Evolutionary conservation across 1,140 invertebrate genomes (phyloP).

Genomic region (Pemphigus obesinymphae): DNA sequence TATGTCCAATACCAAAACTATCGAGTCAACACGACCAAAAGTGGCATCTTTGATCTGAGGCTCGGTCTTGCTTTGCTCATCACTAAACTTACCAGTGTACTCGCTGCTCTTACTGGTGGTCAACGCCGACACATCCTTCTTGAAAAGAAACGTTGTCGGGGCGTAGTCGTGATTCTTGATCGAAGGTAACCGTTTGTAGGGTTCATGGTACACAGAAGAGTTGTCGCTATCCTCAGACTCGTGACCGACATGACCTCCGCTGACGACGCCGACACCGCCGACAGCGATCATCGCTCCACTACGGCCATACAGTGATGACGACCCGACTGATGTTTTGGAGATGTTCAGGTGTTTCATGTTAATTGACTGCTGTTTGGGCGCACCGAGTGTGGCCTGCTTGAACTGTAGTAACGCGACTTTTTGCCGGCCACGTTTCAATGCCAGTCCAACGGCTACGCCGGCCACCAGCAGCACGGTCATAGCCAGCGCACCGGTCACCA

Average conservation of each 20-base stretch:
- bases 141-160: conserved; percentile 51
- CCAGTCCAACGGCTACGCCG: conserved; percentile 64
- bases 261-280: conserved; percentile 48
- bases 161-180: conserved; percentile 54
- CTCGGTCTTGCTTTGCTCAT: rapidly evolving
- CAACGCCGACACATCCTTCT: conserved; percentile 47
- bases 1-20: too few relatives aligned
- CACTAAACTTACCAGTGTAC: conserved; percentile 53
- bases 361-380: conserved; percentile 51
- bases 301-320: conserved; percentile 33
- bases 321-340: conserved; percentile 48
- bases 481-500: conserved; percentile 73
- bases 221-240: conserved; percentile 59
- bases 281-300: conserved; percentile 41
- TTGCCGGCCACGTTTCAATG: conserved; percentile 66
- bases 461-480: conserved; percentile 63
- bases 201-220: conserved; percentile 59
- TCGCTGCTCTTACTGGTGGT: conserved; percentile 55
- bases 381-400: conserved; percentile 61
- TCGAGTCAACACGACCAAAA: not conserved
- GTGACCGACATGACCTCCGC: conserved; percentile 50
- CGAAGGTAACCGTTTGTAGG: conserved; percentile 57
- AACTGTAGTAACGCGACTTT: conserved; percentile 63
- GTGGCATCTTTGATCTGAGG: not conserved
- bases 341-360: conserved; percentile 63